Conservation (phyloP, 1,140 invertebrate genomes). For the Teleogryllus occipitalis region DNA sequence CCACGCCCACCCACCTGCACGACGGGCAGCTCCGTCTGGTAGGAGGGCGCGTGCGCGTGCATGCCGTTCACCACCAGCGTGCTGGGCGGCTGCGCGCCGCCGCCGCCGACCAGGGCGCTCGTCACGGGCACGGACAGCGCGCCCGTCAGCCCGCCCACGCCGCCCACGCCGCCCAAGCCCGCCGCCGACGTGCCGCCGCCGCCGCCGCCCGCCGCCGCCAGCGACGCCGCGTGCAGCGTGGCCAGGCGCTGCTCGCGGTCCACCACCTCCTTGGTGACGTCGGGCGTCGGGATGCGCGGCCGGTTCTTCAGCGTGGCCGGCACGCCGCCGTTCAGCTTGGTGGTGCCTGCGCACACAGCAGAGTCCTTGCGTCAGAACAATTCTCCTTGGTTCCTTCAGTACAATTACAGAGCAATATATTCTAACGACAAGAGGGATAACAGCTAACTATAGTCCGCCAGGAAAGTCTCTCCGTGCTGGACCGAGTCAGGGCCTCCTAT, state of each 20-base stretch:
- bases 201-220: not conserved
- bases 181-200: slow-evolving; percentile 28
- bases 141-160: slow-evolving; percentile 62
- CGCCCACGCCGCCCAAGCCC: slow-evolving; percentile 27
- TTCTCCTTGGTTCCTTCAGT: too few relatives aligned
- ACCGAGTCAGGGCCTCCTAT: too few relatives aligned
- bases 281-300: slow-evolving; percentile 76
- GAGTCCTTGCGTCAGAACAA: too few relatives aligned
- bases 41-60: slow-evolving; percentile 41
- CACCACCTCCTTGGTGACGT: slow-evolving; percentile 66
- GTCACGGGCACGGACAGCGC: slow-evolving; percentile 39
- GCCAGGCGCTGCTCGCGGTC: slow-evolving; percentile 58
- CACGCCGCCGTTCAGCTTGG: slow-evolving; percentile 58
- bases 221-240: slow-evolving; percentile 20
- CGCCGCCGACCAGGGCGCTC: not conserved
- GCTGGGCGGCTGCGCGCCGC: slow-evolving; percentile 28
- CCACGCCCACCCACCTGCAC: slow-evolving; percentile 32
- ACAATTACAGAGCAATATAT: too few relatives aligned
- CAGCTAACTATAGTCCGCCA: too few relatives aligned
- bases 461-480: too few relatives aligned
- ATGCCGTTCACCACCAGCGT: slow-evolving; percentile 42
- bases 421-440: too few relatives aligned
- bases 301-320: slow-evolving; percentile 60
- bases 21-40: slow-evolving; percentile 56
- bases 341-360: slow-evolving; percentile 42